Conservation (phyloP, 2,888 invertebrate genomes). For the Listrodromus nycthemerus region DNA sequence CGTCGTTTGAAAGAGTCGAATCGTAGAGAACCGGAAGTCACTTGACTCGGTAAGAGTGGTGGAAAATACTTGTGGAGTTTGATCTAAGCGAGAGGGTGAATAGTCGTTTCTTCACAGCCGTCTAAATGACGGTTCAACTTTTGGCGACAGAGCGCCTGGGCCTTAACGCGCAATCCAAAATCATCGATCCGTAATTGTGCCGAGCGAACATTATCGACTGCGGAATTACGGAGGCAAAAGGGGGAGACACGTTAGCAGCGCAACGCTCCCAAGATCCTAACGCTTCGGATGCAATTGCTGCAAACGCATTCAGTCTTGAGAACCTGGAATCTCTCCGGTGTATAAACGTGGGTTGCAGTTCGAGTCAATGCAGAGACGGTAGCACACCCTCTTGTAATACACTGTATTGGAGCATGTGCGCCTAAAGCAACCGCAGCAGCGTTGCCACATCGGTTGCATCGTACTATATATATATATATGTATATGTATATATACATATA, state of each 20-base stretch:
- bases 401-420: conserved; percentile 10
- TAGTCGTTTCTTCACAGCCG: neutral
- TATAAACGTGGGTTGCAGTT: conserved; percentile 16
- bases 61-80: neutral
- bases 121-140: neutral
- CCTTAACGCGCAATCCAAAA: conserved; percentile 64
- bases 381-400: neutral
- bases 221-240: conserved; percentile 54
- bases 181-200: conserved; percentile 63
- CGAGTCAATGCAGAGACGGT: conserved; percentile 31
- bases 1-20: neutral
- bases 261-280: conserved; percentile 47
- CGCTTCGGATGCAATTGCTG: conserved; percentile 59
- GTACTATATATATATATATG: neutral
- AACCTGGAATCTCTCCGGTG: conserved; percentile 53
- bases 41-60: neutral
- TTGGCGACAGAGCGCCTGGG: conserved; percentile 1
- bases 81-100: neutral
- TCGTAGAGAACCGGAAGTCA: neutral
- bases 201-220: conserved; percentile 48
- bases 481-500: too few species aligned
- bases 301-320: conserved; percentile 61
- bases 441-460: conserved; percentile 41
- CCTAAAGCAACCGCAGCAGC: conserved; percentile 11
- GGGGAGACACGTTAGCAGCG: conserved; percentile 7